Evolutionary conservation across 2,797 vertebrate species (phyloP).

Genomic region (Hozukius guyotensis): DNA sequence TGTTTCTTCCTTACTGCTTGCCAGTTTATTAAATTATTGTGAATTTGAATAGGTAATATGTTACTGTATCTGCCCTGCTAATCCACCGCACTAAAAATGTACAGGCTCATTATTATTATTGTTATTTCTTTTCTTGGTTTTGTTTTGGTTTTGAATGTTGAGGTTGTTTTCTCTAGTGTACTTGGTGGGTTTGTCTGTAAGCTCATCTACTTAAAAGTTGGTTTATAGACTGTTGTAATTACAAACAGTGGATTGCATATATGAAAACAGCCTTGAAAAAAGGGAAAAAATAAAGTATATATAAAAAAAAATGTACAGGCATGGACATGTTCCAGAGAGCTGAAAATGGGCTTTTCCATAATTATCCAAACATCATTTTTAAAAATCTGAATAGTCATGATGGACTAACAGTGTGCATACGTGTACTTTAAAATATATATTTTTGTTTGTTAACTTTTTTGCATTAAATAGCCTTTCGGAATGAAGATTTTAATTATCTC

Average conservation of each 20-base stretch:
- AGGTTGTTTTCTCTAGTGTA: too few species aligned
- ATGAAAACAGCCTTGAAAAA: too few species aligned
- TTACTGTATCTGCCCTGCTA: too few species aligned
- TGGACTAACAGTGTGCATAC: background rate
- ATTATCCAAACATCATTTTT: too few species aligned
- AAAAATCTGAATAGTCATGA: background rate
- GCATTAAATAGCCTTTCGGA: background rate
- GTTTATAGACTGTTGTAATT: too few species aligned
- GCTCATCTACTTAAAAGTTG: too few species aligned
- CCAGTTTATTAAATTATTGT: background rate
- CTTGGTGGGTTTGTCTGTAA: too few species aligned
- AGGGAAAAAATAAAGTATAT: too few species aligned
- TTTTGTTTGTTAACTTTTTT: background rate
- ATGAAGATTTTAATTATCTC: background rate
- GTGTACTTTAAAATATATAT: background rate
- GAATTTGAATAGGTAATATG: background rate
- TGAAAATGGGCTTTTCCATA: background rate
- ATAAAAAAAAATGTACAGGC: background rate
- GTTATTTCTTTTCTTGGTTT: too few species aligned
- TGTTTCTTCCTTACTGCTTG: background rate
- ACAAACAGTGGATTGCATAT: too few species aligned
- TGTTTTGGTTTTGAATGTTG: too few species aligned
- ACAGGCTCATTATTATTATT: background rate
- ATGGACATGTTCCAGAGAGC: background rate
- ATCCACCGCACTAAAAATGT: background rate